These are phyloP conservation scores for Haliclona indistincta DNA, from an alignment of 37 sponge, comb jelly and placozoan genomes.

Conservation along the genomic window DNA sequence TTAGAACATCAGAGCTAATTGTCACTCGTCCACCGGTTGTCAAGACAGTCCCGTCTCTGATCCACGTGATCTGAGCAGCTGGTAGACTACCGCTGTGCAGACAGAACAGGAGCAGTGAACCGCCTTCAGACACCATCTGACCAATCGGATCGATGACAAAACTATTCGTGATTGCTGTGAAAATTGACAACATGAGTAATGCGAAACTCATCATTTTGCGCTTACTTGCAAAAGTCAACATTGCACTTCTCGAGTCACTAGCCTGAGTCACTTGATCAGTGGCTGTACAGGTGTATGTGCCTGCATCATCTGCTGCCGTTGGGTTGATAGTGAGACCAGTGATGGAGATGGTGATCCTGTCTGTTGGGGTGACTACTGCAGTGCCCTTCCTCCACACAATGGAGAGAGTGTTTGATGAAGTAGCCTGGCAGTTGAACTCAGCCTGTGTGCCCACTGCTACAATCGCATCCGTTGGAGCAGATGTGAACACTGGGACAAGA, in stretches of 20 bases:
- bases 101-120: slow-evolving; percentile 42
- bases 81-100: slow-evolving; percentile 66
- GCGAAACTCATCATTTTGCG: background rate
- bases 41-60: slow-evolving; percentile 10
- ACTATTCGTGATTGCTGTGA: slow-evolving; percentile 30
- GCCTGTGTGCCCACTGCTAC: slow-evolving; percentile 50
- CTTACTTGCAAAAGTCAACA: slow-evolving; percentile 71
- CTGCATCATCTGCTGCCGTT: slow-evolving; percentile 40
- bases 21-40: slow-evolving; percentile 4
- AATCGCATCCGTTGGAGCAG: slow-evolving; percentile 27
- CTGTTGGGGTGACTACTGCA: slow-evolving; percentile 13
- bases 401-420: slow-evolving; percentile 29
- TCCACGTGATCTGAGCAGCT: slow-evolving; percentile 54
- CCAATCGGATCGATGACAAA: slow-evolving; percentile 39
- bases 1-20: slow-evolving; percentile 14
- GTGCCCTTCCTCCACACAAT: slow-evolving; percentile 42
- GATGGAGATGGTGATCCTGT: slow-evolving; percentile 9
- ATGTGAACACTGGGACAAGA: slow-evolving; percentile 31
- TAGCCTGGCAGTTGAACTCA: slow-evolving; percentile 47
- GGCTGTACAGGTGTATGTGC: slow-evolving; percentile 49
- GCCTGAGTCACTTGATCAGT: slow-evolving; percentile 15
- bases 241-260: slow-evolving; percentile 15
- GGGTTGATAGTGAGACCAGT: slow-evolving; percentile 46
- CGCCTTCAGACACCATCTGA: slow-evolving; percentile 38
- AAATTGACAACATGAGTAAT: background rate